A percentile compares a stretch with the other conserved stretches of the same genome.
phyloP scores from a whole-genome alignment of 2,113 vertebrate genomes.

The Motacilla alba region DNA sequence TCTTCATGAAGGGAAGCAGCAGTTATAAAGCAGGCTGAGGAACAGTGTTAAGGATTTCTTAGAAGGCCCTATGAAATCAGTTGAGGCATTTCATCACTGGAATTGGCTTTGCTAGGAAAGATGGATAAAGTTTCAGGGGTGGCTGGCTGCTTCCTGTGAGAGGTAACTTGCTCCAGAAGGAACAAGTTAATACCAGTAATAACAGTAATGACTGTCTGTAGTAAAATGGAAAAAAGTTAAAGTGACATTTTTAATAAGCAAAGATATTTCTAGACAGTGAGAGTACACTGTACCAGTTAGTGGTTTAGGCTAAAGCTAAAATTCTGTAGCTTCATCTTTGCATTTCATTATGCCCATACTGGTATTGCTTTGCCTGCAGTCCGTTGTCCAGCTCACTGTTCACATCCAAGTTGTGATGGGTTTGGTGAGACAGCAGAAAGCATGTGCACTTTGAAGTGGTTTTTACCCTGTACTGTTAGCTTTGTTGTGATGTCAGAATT shows the following conservation, averaged over 20 bases:
- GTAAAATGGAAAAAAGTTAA: neutral
- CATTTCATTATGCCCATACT: neutral
- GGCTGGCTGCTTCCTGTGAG: neutral
- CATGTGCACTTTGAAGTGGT: neutral
- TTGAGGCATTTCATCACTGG: neutral
- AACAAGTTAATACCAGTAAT: neutral
- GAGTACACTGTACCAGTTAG: neutral
- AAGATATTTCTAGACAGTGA: neutral
- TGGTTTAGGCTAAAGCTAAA: neutral
- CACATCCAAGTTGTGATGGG: neutral
- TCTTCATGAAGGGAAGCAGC: neutral
- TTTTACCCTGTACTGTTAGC: neutral
- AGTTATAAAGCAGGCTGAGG: neutral
- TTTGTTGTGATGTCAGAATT: neutral
- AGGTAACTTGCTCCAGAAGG: neutral
- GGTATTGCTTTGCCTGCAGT: neutral
- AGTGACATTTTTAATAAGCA: neutral
- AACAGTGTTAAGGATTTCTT: neutral
- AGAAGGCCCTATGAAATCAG: neutral
- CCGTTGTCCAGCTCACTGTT: neutral
- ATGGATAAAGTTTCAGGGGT: neutral
- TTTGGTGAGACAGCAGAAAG: neutral
- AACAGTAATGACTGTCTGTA: fast-evolving
- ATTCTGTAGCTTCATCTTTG: neutral
- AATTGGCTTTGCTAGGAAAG: neutral